phyloP scores from a whole-genome alignment of 2,888 invertebrate species.

The Caenorhabditis panamensis region DNA sequence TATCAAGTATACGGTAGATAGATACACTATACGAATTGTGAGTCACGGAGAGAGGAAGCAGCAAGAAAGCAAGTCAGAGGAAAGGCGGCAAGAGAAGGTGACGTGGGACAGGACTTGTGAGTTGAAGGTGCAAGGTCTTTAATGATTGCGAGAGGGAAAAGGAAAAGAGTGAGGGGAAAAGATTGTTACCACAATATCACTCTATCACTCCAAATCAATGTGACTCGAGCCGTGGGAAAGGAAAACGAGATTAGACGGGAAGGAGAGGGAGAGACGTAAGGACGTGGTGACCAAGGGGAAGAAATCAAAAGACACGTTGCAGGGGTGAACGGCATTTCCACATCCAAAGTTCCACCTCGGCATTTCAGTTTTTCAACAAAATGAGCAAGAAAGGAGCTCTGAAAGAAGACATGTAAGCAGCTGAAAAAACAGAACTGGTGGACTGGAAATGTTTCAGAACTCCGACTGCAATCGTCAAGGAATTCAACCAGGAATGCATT shows the following conservation, averaged over 20 bases:
- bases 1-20: constrained; percentile 21
- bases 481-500: neutral
- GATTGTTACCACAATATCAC: no score
- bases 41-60: constrained; percentile 1
- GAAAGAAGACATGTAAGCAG: neutral
- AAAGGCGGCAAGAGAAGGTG: neutral
- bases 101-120: neutral
- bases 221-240: constrained; percentile 46
- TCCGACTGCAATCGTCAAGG: constrained; percentile 4
- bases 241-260: constrained; percentile 47
- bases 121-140: constrained; percentile 7
- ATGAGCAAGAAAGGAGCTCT: neutral
- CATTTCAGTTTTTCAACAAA: no score
- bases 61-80: neutral
- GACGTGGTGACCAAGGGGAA: neutral
- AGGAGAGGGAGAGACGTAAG: neutral
- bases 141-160: neutral
- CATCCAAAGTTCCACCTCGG: no score
- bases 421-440: neutral
- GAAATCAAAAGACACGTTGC: no score
- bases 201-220: constrained; percentile 36
- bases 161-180: constrained; percentile 3
- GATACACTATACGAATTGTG: constrained; percentile 21
- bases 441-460: neutral
- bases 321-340: neutral